phyloP scores from a whole-genome alignment of 2,797 vertebrate species.

The Orientallactaga sibirica region DNA sequence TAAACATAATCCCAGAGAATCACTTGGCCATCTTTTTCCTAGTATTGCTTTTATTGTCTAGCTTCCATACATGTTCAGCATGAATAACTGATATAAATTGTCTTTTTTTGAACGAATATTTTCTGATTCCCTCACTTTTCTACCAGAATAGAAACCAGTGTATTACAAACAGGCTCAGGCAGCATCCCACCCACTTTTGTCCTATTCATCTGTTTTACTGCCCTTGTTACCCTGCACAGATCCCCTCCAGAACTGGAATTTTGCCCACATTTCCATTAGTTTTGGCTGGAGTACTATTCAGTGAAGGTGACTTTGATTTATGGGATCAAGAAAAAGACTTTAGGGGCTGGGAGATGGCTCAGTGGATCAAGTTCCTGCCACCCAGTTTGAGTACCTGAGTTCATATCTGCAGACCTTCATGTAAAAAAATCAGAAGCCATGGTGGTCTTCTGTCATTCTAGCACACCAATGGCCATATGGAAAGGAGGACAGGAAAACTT shows the following conservation, averaged over 20 bases:
- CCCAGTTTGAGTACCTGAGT: no score
- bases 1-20: constrained; percentile 44
- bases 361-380: no score
- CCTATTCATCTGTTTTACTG: constrained; percentile 37
- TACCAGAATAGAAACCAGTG: constrained; percentile 30
- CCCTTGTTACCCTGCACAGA: not conserved
- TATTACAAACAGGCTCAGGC: not conserved
- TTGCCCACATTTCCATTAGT: constrained; percentile 68
- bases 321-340: constrained; percentile 59
- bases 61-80: not conserved
- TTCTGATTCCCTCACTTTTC: constrained; percentile 35
- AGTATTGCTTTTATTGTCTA: not conserved
- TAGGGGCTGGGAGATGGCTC: no score
- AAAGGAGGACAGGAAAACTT: no score
- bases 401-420: no score
- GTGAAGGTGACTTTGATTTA: constrained; percentile 72
- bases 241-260: constrained; percentile 60
- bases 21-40: not conserved
- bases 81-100: constrained; percentile 25
- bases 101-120: constrained; percentile 30
- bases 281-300: constrained; percentile 63
- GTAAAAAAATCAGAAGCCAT: no score
- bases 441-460: no score
- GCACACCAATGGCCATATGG: no score
- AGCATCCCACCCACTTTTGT: not conserved